Evolutionary conservation across 2,888 invertebrate species (phyloP), one percentile per base, ranked within the genome.

Genomic region (Hylaea fasciaria): DNA sequence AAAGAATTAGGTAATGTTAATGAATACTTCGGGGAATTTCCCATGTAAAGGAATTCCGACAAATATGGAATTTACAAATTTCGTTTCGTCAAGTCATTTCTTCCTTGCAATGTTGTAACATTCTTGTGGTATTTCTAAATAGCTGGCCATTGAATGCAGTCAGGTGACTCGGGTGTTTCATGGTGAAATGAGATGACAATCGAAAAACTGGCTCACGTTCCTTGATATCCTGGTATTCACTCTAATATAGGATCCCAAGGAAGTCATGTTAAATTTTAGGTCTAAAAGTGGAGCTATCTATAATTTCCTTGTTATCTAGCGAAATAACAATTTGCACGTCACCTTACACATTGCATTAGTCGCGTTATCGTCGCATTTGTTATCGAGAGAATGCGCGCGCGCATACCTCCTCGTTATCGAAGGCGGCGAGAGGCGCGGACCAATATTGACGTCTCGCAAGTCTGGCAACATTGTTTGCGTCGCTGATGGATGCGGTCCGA

Each of bases 401-500:
- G 37, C 16, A 37, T 48, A 16, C 48, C 37, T 14, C 9, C 47
- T 17, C 35, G 39, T 48, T 48, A 48, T 40, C 28, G 28, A 14
- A 17, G 12, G 40, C 13, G 29, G n/a, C n/a, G 28, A 47, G 39
- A 41, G 65, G 57, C 68, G 69, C 65, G 66, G 65, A 69, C 69
- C 71, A 71, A 73, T 73, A 66, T 61, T 64, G 62, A 58, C 53
- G 44, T 51, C 54, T 48, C 46, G 32, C 45, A 41, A 12, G 39
- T 80, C 79, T 82, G 79, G 71, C 82, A 79, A 82, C 80, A 82
- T 72, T 86, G 87, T 89, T 87, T 87, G 86, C 82, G 69, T 74
- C 72, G 76, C 81, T 83, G 87, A 87, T 89, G 86, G 85, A 87
- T 83, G 83, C 76, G 80, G 80, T 80, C 76, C 78, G 80, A 71